Percentiles rank a stretch among this genome's conserved stretches.
These are phyloP conservation scores for Asobara japonica DNA, from an alignment of 1,140 invertebrate species.

Conservation along the genomic window DNA sequence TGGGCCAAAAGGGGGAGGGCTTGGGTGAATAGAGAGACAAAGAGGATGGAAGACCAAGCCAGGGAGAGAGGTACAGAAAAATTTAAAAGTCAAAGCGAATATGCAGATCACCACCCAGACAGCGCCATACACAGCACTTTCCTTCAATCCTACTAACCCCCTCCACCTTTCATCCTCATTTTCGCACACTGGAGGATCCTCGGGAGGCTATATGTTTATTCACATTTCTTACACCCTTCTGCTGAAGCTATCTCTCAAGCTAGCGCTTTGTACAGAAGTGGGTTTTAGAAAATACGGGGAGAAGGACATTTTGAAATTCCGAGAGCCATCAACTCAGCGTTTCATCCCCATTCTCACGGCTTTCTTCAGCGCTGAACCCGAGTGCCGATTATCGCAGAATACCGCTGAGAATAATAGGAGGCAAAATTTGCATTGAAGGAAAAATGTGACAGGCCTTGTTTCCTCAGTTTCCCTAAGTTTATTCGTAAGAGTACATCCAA, in stretches of 20 bases:
- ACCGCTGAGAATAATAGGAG: background rate
- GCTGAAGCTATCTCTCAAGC: background rate
- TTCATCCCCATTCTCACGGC: background rate
- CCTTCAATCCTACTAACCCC: conserved; percentile 1
- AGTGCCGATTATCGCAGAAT: background rate
- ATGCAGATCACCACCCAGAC: conserved; percentile 7
- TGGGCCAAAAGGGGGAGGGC: background rate
- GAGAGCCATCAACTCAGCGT: conserved; percentile 4
- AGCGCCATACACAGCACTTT: conserved; percentile 9
- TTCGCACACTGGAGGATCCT: background rate
- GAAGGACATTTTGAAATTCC: conserved; percentile 13
- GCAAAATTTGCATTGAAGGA: background rate
- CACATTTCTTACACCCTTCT: conserved; percentile 1
- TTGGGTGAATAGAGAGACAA: background rate
- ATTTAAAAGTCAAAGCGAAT: conserved; percentile 17
- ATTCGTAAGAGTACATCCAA: too few relatives aligned
- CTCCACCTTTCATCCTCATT: background rate
- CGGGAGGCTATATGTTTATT: conserved; percentile 1
- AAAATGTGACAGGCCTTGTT: background rate
- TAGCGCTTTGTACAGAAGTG: background rate
- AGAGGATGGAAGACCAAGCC: background rate
- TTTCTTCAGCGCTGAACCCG: background rate
- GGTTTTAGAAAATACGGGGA: conserved; percentile 3
- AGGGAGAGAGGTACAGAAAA: conserved; percentile 4
- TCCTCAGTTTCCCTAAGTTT: background rate